Evolutionary conservation across 2,888 invertebrate genomes (phyloP).

Genomic region (Quadriops clusia): DNA sequence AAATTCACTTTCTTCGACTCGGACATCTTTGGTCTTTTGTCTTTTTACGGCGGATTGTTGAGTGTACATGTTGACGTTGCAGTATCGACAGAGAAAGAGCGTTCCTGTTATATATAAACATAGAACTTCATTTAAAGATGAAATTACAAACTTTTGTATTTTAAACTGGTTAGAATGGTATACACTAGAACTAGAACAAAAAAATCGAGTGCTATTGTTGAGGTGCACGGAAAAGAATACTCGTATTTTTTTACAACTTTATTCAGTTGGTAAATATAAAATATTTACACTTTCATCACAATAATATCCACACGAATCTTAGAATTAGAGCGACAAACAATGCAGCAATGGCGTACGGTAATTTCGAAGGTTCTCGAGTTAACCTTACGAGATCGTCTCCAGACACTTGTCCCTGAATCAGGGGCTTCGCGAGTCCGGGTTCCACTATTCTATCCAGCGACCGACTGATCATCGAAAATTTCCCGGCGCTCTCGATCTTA

Average conservation of each 20-base stretch:
- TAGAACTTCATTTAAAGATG: no score
- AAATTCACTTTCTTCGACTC: conserved; percentile 16
- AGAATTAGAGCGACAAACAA: conserved; percentile 11
- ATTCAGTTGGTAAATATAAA: neutral
- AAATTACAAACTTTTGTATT: conserved; percentile 3
- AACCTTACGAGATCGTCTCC: conserved; percentile 33
- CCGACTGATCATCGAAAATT: conserved; percentile 68
- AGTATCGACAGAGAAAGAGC: no score
- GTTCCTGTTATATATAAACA: no score
- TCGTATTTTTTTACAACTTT: neutral
- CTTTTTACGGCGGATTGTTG: no score
- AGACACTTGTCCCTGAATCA: conserved; percentile 46
- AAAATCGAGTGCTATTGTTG: no score
- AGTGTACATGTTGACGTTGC: no score
- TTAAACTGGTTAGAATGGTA: no score
- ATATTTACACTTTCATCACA: conserved; percentile 7
- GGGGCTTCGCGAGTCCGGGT: conserved; percentile 42
- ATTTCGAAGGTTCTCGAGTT: no score
- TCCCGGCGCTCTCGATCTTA: conserved; percentile 52
- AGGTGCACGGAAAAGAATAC: no score
- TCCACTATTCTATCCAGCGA: conserved; percentile 43
- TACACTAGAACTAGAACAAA: no score
- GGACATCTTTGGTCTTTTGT: conserved; percentile 12
- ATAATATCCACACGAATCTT: conserved; percentile 12
- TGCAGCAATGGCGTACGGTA: conserved; percentile 11